These are phyloP conservation scores for Prosopocoilus inquinatus DNA, from an alignment of 2,888 invertebrate genomes.

Conservation along the genomic window DNA sequence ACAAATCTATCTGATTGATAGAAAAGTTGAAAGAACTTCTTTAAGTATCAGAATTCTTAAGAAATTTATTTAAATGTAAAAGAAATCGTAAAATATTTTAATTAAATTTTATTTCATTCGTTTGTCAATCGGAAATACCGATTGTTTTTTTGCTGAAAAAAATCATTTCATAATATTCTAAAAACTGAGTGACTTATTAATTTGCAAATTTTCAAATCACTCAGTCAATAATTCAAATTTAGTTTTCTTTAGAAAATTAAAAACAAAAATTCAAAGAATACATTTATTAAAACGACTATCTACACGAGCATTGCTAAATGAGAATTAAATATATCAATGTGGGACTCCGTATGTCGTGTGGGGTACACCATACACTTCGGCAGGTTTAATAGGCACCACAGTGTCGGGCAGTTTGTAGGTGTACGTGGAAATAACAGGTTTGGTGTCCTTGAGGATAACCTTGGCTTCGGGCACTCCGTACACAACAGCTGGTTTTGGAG, in stretches of 20 bases:
- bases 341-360: neutral
- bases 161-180: too few species aligned
- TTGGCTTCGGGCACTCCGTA: conserved; percentile 6
- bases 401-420: neutral
- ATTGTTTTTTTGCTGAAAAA: too few species aligned
- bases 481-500: conserved; percentile 1
- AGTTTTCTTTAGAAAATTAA: neutral
- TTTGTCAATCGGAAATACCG: too few species aligned
- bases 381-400: neutral
- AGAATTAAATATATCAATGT: neutral
- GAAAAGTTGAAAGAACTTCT: too few species aligned
- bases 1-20: too few species aligned
- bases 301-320: neutral
- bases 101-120: too few species aligned
- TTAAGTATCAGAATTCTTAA: too few species aligned
- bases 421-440: conserved; percentile 5
- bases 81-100: too few species aligned
- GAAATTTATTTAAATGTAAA: too few species aligned
- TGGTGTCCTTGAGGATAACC: neutral
- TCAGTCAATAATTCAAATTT: neutral
- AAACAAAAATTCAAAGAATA: neutral
- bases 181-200: too few species aligned
- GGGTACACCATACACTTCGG: conserved; percentile 7
- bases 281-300: neutral
- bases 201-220: too few species aligned